Percentiles rank a stretch among this genome's conserved stretches.
Evolutionary conservation across 2,797 vertebrate genomes (phyloP).

Genomic region (Chromis chromis): DNA sequence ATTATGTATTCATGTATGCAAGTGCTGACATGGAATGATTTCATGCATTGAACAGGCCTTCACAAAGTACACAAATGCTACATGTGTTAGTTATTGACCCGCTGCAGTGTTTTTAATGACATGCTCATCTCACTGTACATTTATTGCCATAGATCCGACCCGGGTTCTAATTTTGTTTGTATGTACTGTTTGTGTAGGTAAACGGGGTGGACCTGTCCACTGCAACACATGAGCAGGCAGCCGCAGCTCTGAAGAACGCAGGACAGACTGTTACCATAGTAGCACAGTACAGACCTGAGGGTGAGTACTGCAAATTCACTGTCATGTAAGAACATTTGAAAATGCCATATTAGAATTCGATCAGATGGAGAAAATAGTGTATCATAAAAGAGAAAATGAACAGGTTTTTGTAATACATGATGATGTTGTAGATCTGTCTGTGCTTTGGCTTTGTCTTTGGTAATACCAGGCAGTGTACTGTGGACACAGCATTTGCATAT

Average conservation of each 20-base stretch:
- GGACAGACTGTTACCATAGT: constrained; percentile 94
- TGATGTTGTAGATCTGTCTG: background rate
- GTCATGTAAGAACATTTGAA: no score
- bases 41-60: constrained; percentile 18
- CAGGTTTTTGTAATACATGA: no score
- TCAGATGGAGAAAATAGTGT: background rate
- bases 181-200: constrained; percentile 83
- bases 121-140: constrained; percentile 11
- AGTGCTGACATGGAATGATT: constrained; percentile 31
- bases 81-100: constrained; percentile 29
- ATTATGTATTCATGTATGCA: constrained; percentile 28
- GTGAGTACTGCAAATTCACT: constrained; percentile 77
- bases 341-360: background rate
- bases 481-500: background rate
- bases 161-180: constrained; percentile 16
- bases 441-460: background rate
- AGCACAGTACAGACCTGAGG: constrained; percentile 95
- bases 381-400: background rate
- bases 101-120: background rate
- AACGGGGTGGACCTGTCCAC: constrained; percentile 94
- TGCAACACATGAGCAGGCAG: constrained; percentile 97
- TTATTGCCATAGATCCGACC: constrained; percentile 25
- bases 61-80: constrained; percentile 5
- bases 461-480: background rate
- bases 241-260: constrained; percentile 94